Evolutionary conservation across 2,888 invertebrate species (phyloP), one percentile per base, ranked within the genome.

Genomic region (Vanessa cardui): DNA sequence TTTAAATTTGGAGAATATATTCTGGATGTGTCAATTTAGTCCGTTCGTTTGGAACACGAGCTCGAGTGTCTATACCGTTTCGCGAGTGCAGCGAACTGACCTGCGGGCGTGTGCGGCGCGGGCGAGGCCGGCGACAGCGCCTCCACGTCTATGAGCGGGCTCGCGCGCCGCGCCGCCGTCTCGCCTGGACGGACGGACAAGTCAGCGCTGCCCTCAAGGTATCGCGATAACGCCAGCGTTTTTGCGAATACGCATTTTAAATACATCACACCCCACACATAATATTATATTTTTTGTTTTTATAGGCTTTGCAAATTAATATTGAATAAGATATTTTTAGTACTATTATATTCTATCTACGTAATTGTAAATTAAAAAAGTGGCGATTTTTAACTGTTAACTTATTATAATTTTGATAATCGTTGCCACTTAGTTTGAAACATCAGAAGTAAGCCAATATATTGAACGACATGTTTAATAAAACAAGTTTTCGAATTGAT

Each of bases 141-240:
- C 88, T 95, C 95, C 84, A 95, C 95, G 89, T 95, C 95, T 83
- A 95, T 94, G 88, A 95, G 93, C 81, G 95, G 95, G 89, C 94
- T 94, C 92, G 92, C 86, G 89, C 94, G 88, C 86, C 93, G 86
- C 90, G 93, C 84, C 84, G 94, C 94, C 91, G 94, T 94, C 92
- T 95, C 94, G 94, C 95, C 95, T 95, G 89, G 74, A 89, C 80
- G 83, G 78, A 75, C 76, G 72, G 71, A 72, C 74, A 71, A 73
- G 75, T 73, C 73, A 73, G 75, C 77, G 71, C 76, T 72, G 74
- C 70, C 75, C 75, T 74, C 76, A 75, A 74, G 59, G 46, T 59
- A 52, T 61, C 65, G 65, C 69, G 68, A 74, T 69, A 72, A 73
- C 79, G 80, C 80, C 79, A 83, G 80, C 81, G 80, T 66, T 64